These are phyloP conservation scores for Hippolais icterina DNA, from an alignment of 2,113 vertebrate genomes.

Conservation along the genomic window DNA sequence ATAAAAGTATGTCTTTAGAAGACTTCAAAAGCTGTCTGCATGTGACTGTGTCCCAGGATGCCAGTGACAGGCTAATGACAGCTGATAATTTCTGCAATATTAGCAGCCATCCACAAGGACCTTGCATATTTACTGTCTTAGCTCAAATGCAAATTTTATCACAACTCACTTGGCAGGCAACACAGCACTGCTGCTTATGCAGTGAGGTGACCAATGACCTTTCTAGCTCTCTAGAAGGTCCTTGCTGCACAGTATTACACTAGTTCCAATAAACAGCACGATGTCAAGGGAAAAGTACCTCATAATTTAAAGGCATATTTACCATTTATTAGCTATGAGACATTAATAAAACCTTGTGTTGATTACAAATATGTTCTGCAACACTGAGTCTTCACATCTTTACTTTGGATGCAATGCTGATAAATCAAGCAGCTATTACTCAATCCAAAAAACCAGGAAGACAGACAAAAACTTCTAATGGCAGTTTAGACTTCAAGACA, in stretches of 20 bases:
- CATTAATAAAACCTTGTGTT: background rate
- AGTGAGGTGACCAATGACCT: background rate
- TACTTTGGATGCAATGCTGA: background rate
- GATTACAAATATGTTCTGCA: background rate
- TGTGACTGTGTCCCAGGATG: background rate
- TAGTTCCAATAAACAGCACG: background rate
- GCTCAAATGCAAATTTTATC: background rate
- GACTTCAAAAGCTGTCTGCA: background rate
- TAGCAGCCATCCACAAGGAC: background rate
- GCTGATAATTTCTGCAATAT: background rate
- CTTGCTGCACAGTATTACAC: background rate
- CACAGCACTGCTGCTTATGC: background rate
- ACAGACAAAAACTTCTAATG: background rate
- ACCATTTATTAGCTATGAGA: background rate
- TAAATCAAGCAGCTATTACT: background rate
- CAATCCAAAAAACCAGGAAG: background rate
- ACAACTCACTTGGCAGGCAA: background rate
- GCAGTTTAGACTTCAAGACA: background rate
- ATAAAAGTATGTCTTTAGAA: background rate
- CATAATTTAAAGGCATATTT: background rate
- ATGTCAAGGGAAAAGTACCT: background rate
- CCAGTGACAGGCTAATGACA: background rate
- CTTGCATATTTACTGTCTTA: background rate
- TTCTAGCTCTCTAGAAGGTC: background rate
- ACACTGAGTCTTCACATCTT: background rate